Evolutionary conservation across 2,797 vertebrate species (phyloP), one percentile per base, ranked within the genome.

Genomic region (Acipenser transmontanus): DNA sequence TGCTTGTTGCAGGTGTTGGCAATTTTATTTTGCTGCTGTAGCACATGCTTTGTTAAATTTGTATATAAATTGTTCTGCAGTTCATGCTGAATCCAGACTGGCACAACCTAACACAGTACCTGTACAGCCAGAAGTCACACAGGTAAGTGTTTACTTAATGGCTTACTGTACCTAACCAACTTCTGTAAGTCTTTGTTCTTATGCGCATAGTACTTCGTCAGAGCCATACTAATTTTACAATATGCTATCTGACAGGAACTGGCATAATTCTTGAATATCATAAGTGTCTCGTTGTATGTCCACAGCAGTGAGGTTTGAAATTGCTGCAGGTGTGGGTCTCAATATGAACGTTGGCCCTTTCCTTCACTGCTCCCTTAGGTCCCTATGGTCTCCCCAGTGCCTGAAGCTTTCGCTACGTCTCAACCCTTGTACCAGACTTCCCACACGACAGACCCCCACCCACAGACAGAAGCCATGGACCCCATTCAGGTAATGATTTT

Each of bases 51-150:
- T 34, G 34, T 34, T 34, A 34, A 34, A 34, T 34, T 34, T 34
- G 34, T 34, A 0, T 34, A 34, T 34, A 34, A 34, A 34, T 71
- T 74, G 86, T 67, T 59, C 8, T 72, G 60, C 78, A 95, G 92
- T 92, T 84, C 93, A 90, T 75, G 82, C 93, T 72, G 95, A 99
- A 79, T 88, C 93, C 72, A 93, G 95, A 85, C 93, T 95, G 81
- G 81, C 93, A 72, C 95, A 94, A 62, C 82, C 94, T 70, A 89
- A 71, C 78, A 84, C 87, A 70, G 89, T 94, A 81, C 78, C 95
- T 72, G 92, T 93, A 81, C 90, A 90, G 74, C 86, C 91, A 71
- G 95, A 98, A 86, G 87, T 92, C 57, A 88, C 94, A 54, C 95
- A 95, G 86, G 96, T 98, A 86, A 85, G 86, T 9, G n/a, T n/a